phyloP scores from a whole-genome alignment of 1,140 invertebrate species.

The Hermetia illucens region DNA sequence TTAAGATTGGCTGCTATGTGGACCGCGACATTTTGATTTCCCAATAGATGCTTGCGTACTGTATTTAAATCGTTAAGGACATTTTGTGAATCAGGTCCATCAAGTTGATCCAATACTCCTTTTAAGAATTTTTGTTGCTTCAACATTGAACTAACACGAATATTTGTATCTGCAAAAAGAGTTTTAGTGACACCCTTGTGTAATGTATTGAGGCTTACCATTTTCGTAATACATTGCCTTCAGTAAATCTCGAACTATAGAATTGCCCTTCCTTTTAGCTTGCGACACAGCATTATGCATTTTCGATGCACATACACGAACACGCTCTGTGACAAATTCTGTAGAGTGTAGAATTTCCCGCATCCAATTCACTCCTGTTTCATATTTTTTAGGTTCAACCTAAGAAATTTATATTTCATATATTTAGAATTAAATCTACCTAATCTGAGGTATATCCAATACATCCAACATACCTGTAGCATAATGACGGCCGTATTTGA shows the following conservation, averaged over 20 bases:
- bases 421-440: not conserved
- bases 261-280: slow-evolving; percentile 47
- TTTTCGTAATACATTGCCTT: slow-evolving; percentile 44
- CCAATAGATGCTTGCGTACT: slow-evolving; percentile 43
- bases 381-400: slow-evolving; percentile 55
- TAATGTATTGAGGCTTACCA: slow-evolving; percentile 38
- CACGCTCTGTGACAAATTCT: slow-evolving; percentile 52
- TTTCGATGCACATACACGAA: slow-evolving; percentile 62
- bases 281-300: slow-evolving; percentile 61
- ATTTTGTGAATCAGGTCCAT: slow-evolving; percentile 34
- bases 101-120: slow-evolving; percentile 43
- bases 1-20: slow-evolving; percentile 60
- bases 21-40: slow-evolving; percentile 43
- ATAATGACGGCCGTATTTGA: slow-evolving; percentile 41
- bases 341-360: slow-evolving; percentile 58
- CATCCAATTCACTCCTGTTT: slow-evolving; percentile 59
- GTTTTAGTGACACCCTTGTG: not conserved
- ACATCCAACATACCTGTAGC: slow-evolving; percentile 32
- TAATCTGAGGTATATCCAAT: not conserved
- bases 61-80: slow-evolving; percentile 44
- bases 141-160: slow-evolving; percentile 49
- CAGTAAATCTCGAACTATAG: slow-evolving; percentile 44
- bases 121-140: slow-evolving; percentile 65
- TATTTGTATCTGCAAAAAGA: slow-evolving; percentile 51
- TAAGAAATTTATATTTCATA: slow-evolving; percentile 19